Evolutionary conservation across 2,113 vertebrate genomes (phyloP), one percentile per base, ranked within the genome.

Genomic region (Phocoena sinus): DNA sequence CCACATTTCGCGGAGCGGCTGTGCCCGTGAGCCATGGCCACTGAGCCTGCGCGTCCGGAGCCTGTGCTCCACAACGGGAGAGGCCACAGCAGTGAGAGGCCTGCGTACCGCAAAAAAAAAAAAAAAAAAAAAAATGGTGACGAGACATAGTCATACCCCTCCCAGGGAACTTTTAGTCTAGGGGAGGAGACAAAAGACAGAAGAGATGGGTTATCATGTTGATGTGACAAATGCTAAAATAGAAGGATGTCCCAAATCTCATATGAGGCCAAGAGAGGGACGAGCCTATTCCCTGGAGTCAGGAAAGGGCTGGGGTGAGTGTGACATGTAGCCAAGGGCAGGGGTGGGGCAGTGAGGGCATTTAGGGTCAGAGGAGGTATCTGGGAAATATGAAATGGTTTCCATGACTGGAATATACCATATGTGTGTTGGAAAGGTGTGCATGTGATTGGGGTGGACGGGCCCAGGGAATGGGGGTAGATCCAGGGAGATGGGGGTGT

Each of bases 301-400:
- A 14, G 80, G 44, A 47, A 28, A 65, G 50, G 74, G 3, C 33
- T 21, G 8, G 44, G 33, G 20, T 17, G 44, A 65, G 2, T 8
- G 26, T 26, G 33, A 53, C 53, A 3, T 5, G 7, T 3, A 20
- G 67, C 33, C 8, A 41, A 53, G 74, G 83, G 58, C 4, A 21
- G 47, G 60, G 11, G 25, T 0, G 0, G 31, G 31, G 23, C 41
- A 15, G 36, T 0, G 38, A 47, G 74, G 62, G 74, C 53, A 5
- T 38, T 31, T 4, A 71, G 83, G 73, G 14, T 8, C 14, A 38
- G 86, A 87, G 44, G 15, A 81, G 33, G 17, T 60, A 12, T 68
- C n/a, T 15, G 23, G 47, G 76, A 8, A 53, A 68, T 1, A 13
- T 9, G 38, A 33, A 36, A 10, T 44, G 53, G n/a, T 74, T 81